Evolutionary conservation across 1,140 invertebrate genomes (phyloP), one percentile per base, ranked within the genome.

Genomic region (Heliothis virescens): DNA sequence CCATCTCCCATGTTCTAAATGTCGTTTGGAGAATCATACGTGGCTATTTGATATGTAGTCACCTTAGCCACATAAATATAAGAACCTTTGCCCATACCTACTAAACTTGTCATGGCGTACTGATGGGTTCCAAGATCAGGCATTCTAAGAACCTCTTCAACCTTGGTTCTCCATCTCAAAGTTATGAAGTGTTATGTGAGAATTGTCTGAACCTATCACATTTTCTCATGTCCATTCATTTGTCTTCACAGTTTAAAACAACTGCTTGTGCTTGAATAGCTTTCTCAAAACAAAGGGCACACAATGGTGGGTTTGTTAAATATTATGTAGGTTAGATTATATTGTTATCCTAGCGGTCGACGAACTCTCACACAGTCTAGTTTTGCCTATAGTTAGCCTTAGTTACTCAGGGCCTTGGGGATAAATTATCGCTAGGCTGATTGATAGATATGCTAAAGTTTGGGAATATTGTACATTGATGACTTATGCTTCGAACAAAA

Each of bases 171-270:
- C 34, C 34, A 41, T 41, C 34, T 41, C 34, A 41, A 41, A 41
- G 0, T 41, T 5, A 34, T 34, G 34, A 18, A 65, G 34, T n/a
- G n/a, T n/a, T n/a, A 26, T 21, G 63, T 67, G 16, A 67, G 48
- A 48, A 18, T 41, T 9, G 9, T 41, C 34, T 41, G 34, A 41
- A 21, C 34, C n/a, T 16, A 21, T 29, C 12, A 60, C 41, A 67
- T 67, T 60, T 48, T 67, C 63, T 67, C 63, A 65, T 65, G 62
- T 29, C 41, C 62, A 65, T 1, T 29, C 62, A 48, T 67, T 67
- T 67, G 63, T 48, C 63, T 67, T 5, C 18, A 16, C 41, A 48
- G 63, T 67, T 48, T 21, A 67, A 65, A 67, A 67, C 63, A 48
- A 48, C 16, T 16, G 10, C 16, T 67, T 48, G 41, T 11, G 41